Evolutionary conservation across 2,888 invertebrate genomes (phyloP).

Genomic region (Anodontia alba): DNA sequence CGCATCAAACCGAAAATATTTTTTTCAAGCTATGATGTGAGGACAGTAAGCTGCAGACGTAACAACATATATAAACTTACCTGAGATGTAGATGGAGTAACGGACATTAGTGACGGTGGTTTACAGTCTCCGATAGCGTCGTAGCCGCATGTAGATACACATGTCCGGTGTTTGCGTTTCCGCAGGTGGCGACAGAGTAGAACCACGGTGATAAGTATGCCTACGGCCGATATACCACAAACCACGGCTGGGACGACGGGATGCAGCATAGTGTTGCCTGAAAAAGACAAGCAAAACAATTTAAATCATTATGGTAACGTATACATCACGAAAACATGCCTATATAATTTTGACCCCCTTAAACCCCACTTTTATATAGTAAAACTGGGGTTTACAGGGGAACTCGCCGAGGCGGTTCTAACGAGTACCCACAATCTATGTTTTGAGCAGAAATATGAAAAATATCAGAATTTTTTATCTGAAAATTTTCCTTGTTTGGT

Average conservation of each 20-base stretch:
- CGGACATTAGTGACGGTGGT: slow-evolving; percentile 73
- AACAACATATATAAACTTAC: slow-evolving; percentile 58
- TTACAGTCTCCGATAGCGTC: slow-evolving; percentile 79
- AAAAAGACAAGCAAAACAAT: not conserved
- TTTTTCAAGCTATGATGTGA: no score
- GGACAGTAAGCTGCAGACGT: no score
- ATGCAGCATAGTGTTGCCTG: slow-evolving; percentile 61
- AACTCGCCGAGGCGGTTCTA: no score
- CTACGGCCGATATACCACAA: slow-evolving; percentile 66
- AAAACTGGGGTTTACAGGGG: no score
- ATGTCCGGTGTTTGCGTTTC: slow-evolving; percentile 60
- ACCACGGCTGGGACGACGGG: slow-evolving; percentile 68
- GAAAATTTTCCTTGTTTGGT: no score
- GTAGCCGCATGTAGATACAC: slow-evolving; percentile 67
- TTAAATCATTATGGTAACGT: not conserved
- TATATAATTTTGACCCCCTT: no score
- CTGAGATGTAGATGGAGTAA: slow-evolving; percentile 70
- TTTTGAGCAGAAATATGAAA: no score
- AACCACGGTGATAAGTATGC: slow-evolving; percentile 62
- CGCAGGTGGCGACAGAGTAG: slow-evolving; percentile 66
- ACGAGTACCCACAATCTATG: no score
- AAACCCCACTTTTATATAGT: no score
- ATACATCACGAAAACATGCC: no score
- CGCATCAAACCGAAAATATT: no score
- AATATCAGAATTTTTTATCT: no score